Evolutionary conservation across 2,113 vertebrate genomes (phyloP), one percentile per base, ranked within the genome.

Genomic region (Nothocercus julius): DNA sequence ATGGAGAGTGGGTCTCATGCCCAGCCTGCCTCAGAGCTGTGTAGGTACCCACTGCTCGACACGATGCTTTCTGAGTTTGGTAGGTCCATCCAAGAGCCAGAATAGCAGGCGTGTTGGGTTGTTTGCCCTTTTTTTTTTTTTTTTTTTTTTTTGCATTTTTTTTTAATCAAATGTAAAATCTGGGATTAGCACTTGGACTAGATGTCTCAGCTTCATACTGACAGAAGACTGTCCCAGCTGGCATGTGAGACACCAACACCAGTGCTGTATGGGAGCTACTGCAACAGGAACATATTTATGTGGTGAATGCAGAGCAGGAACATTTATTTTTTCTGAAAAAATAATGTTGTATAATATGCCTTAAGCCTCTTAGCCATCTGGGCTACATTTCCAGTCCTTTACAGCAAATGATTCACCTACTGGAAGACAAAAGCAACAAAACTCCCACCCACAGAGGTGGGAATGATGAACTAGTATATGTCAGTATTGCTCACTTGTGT

Each of bases 101-200:
- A 32, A 42, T 1, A 36, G 28, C 25, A 34, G 14, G 4, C 21
- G 9, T 80, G 20, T 17, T 20, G 13, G 14, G 10, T 11, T 42
- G 30, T 8, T 21, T 34, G 0, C 12, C 1, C 1, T 32, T 56
- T 56, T 54, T 36, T 62, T 15, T n/a, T 4, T n/a, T 59, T 27
- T 78, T 51, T 64, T 59, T n/a, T 62, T 17, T 51, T 64, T 59
- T n/a, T 62, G 14, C 36, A 36, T 62, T 15, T n/a, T 4, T n/a
- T n/a, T n/a, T 59, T 56, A 22, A 7, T 9, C 20, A 91, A 28
- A 20, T 11, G 3, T 36, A 45, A 85, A 81, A 54, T 82, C 40
- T 66, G 25, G 17, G 11, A 20, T 86, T 82, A 68, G 53, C 11
- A 7, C 38, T 68, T 69, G 13, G 15, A 72, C 27, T 72, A 12